Base-by-base conservation (phyloP, 92 coral and sea anemone species). In the Ricordea florida region DNA sequence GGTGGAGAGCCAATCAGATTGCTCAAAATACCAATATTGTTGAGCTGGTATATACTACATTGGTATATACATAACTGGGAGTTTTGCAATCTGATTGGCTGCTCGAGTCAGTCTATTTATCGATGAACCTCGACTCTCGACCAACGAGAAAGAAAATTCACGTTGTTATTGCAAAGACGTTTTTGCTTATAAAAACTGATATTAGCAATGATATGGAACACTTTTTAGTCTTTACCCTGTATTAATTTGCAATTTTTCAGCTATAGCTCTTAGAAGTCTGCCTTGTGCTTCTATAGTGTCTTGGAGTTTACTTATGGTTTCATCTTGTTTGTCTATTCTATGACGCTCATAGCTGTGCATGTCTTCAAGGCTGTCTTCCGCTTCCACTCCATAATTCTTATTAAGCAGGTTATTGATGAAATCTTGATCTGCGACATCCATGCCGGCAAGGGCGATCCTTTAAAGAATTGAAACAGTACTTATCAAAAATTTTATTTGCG, bases 271-370 rank as follows among this genome's bases (percentile, higher is more conserved):
- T 17, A 90, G 85, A 40, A 90, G 68, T 63, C 62, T 62, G 45
- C 82, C 78, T 50, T 90, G 96, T 40, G 89, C 83, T 52, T 90
- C 91, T 38, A 90, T 41, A 20, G 78, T 59, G 24, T 68, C 37
- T 58, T 69, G 76, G 16, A 69, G 76, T 55, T 52, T 69, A 0
- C 38, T 14, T 0, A 52, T 37, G 15, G 15, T 11, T 51, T 51
- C 49, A 4, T 69, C 30, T 38, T 50, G 64, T 11, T 4, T 51
- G 52, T 69, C 52, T 10, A 6, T 28, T 16, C 26, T 16, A 21
- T 6, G 1, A 3, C 28, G 24, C 2, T 27, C 48, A 9, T 5
- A 5, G 4, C 5, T 11, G 5, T 37, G 11, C 35, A 3, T 13
- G n/a, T 48, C 63, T 3, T 26, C 36, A 9, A 22, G 1, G 6